phyloP scores from a whole-genome alignment of 1,140 invertebrate species.

The Radopholus similis region DNA sequence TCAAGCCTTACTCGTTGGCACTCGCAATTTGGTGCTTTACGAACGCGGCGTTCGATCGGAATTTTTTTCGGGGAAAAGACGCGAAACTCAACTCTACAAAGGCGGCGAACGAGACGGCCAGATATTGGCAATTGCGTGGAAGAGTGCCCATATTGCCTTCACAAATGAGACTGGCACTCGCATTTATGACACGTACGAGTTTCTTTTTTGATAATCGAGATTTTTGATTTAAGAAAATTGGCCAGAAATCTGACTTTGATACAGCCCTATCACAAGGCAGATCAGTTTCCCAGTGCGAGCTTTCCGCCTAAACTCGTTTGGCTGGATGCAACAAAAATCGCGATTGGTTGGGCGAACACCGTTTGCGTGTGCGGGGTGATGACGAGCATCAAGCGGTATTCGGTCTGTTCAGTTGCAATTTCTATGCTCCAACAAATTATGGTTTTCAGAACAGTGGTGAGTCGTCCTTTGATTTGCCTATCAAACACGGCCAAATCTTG shows the following conservation, averaged over 20 bases:
- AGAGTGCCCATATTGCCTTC: conserved; percentile 44
- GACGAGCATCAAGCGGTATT: background rate
- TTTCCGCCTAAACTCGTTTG: conserved; percentile 3
- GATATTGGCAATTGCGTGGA: conserved; percentile 45
- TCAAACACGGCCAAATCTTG: conserved; percentile 24
- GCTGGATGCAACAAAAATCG: conserved; percentile 41
- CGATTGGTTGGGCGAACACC: conserved; percentile 54
- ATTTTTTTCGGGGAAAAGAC: conserved; percentile 33
- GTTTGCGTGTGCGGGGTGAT: conserved; percentile 29
- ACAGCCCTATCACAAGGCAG: conserved; percentile 43
- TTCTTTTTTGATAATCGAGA: background rate
- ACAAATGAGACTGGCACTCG: conserved; percentile 57
- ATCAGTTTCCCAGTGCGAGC: conserved; percentile 26
- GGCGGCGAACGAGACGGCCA: conserved; percentile 48
- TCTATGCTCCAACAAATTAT: background rate
- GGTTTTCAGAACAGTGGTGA: background rate
- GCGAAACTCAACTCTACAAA: conserved; percentile 37
- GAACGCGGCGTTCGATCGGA: conserved; percentile 30
- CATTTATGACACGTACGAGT: conserved; percentile 48
- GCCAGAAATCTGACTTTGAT: conserved; percentile 43
- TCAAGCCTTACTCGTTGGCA: conserved; percentile 46
- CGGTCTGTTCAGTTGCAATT: background rate
- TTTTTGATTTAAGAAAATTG: conserved; percentile 23
- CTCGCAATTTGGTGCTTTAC: conserved; percentile 39
- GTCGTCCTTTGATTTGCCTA: background rate